Base-by-base conservation (phyloP, 2,113 vertebrate genomes). In the Menura novaehollandiae region DNA sequence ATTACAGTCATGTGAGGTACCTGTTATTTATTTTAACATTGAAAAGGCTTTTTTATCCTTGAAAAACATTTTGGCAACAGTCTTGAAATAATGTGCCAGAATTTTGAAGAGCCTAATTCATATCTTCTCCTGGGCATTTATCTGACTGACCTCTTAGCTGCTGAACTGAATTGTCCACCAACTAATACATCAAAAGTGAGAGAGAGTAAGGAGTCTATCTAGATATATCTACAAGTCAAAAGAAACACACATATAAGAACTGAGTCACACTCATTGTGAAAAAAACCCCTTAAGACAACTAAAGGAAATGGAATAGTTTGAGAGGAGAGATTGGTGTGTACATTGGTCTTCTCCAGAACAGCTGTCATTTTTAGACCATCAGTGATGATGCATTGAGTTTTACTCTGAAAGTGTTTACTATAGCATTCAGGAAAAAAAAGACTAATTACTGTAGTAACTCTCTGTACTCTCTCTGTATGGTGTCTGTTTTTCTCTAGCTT, bases 351-450 rank as follows among this genome's bases (percentile, higher is more conserved):
- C 91, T 94, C 73, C 58, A 88, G 68, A 92, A 82, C 88, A 96
- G 85, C 92, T 96, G 93, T 94, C 82, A 88, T 95, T 96, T 96
- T 95, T 83, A 94, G 92, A 90, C 84, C 78, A 96, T 63, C 59
- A 69, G 41, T 90, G 90, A 90, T 94, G 92, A 95, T 94, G 85
- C 88, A 91, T 85, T 92, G 73, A 96, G 91, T 91, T 93, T 96
- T 95, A 85, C 64, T 91, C 80, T 93, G 68, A 91, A 95, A 93
- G 32, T 93, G 71, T 96, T 97, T 97, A 96, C 93, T 95, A 88
- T 59, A 81, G 83, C 83, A 92, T 85, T 95, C 69, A 88, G 74
- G 39, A 5, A 21, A 82, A 91, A 95, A 89, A 91, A 77, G 49
- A 33, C 44, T 95, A 92, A 96, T 97, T 97, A 72, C 89, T 32